Conservation (phyloP, 1,140 invertebrate species). For the Elymnias hypermnestra region DNA sequence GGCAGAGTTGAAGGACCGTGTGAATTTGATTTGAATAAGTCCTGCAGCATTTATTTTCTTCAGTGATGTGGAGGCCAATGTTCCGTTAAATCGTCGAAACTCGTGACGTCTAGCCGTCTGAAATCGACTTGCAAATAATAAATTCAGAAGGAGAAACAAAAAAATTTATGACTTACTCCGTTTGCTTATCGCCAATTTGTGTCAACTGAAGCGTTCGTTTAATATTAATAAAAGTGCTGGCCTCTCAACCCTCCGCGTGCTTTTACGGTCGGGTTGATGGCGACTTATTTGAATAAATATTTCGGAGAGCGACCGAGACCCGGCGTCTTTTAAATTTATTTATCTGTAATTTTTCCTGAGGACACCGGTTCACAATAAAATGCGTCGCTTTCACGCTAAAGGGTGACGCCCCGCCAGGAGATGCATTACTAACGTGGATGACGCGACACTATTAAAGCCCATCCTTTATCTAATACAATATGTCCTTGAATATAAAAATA, state of each 20-base stretch:
- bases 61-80: too few species aligned
- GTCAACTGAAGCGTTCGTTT: conserved; percentile 71
- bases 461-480: conserved; percentile 66
- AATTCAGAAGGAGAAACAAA: conserved; percentile 47
- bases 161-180: conserved; percentile 48
- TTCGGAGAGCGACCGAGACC: conserved; percentile 44
- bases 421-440: conserved; percentile 57
- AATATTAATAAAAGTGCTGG: conserved; percentile 71
- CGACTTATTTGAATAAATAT: conserved; percentile 74
- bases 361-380: conserved; percentile 35
- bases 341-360: conserved; percentile 49
- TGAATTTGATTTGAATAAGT: too few species aligned
- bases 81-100: conserved; percentile 5
- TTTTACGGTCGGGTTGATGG: conserved; percentile 69
- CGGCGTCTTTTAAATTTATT: conserved; percentile 50
- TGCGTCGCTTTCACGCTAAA: conserved; percentile 24
- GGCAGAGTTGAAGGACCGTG: too few species aligned
- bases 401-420: conserved; percentile 53
- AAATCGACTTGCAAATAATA: conserved; percentile 31
- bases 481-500: conserved; percentile 67
- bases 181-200: conserved; percentile 69
- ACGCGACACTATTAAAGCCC: conserved; percentile 65
- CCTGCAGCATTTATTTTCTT: too few species aligned
- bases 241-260: conserved; percentile 56
- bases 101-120: conserved; percentile 10